Evolutionary conservation across 2,888 invertebrate species (phyloP), one percentile per base, ranked within the genome.

Genomic region (Ischnus inquisitorius): DNA sequence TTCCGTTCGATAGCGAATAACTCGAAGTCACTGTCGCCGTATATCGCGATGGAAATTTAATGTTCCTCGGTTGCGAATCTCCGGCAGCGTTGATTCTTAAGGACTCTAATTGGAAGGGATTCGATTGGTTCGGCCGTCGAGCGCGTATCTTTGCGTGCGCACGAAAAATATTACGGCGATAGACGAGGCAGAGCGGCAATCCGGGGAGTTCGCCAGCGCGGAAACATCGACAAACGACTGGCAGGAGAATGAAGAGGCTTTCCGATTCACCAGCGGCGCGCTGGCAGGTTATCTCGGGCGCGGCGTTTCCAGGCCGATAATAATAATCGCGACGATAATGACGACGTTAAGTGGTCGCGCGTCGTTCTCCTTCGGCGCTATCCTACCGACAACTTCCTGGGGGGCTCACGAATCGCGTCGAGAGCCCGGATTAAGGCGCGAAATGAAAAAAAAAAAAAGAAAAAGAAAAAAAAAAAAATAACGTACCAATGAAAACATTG

Each of bases 241-340:
- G 78, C 41, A 60, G 74, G 48, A 75, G 57, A 51, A 78, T 76
- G 48, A 48, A 60, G 71, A 76, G 41, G 78, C 77, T 74, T 75
- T 48, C 54, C 75, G 78, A 84, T 78, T 19, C 69, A 67, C 48
- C 14, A 51, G 71, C 60, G 39, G 81, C 82, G 84, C 83, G 79
- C 25, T 34, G 34, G 5, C 85, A 72, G 79, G 82, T 85, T 88
- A 88, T 88, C 88, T 84, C 83, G 72, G 75, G 65, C 68, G 79
- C 86, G 84, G 64, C 82, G 84, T 86, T 85, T 85, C 80, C 84
- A 79, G 46, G 51, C 84, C 74, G 88, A 88, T 87, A 87, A 87
- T 85, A 86, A 87, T 82, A 86, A 83, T 86, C 72, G 65, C 75
- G 51, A 80, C 71, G 83, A 87, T 85, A 85, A 82, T 82, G 74